Evolutionary conservation across 2,797 vertebrate genomes (phyloP), one percentile per base, ranked within the genome.

Genomic region (Podarcis lilfordi): DNA sequence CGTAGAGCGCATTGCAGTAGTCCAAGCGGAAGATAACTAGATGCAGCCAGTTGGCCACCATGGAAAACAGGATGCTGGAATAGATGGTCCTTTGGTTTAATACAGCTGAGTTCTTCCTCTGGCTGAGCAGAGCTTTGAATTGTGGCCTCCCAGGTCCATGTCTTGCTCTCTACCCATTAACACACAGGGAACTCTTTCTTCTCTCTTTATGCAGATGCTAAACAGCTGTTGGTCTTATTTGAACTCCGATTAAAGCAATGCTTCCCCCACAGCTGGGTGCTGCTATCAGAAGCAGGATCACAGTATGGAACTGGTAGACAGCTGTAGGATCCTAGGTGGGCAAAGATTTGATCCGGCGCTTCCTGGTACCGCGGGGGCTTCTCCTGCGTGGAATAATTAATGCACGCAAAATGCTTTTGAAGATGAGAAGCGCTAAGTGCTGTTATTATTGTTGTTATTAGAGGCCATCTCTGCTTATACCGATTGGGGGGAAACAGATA

Each of bases 371-470:
- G 15, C 59, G 2, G 72, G 80, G 72, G 80, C 9, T 59, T 77
- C 55, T 85, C 61, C 80, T 55, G 61, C 15, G 25, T 13, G 85
- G 74, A 89, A 91, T 93, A 91, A 94, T 93, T 93, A 92, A 92
- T 89, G 91, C 88, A 92, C 91, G 79, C 84, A 89, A 93, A 64
- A 88, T 90, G 91, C 93, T 94, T 85, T 92, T 89, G 88, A 89
- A 94, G 92, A 89, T 92, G 84, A 81, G 86, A 80, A 93, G 89
- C 91, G 76, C 71, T 93, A 95, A 95, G 88, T 93, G 92, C 84
- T 91, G 90, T 94, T 92, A 92, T 94, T 93, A 90, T 84, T 37
- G 13, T 75, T 75, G 94, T 94, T 93, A 91, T 80, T 92, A 92
- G 87, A 93, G 93, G 92, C 50, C 89, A 91, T 92, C 91, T 80